A percentile compares a stretch with the other conserved stretches of the same genome.
Evolutionary conservation across 2,888 invertebrate species (phyloP).

Genomic region (Drosophila differens): DNA sequence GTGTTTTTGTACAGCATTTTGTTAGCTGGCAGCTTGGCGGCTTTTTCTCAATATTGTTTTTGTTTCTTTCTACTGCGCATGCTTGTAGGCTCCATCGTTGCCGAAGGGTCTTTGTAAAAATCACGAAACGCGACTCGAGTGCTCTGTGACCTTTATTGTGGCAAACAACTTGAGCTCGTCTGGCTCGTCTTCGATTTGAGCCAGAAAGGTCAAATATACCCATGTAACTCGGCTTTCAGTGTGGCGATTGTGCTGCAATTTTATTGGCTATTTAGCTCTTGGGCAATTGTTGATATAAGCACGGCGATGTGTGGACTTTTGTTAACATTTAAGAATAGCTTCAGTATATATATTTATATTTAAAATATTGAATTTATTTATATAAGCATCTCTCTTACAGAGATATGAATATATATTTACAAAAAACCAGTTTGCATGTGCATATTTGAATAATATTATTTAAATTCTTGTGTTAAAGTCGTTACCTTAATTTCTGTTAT

Average conservation of each 20-base stretch:
- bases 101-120: conserved; percentile 21
- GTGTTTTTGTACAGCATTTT: neutral
- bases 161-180: conserved; percentile 32
- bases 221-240: conserved; percentile 29
- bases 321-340: neutral
- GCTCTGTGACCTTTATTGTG: conserved; percentile 45
- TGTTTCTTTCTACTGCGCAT: conserved; percentile 47
- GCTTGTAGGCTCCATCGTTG: conserved; percentile 47
- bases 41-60: conserved; percentile 12
- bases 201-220: conserved; percentile 38
- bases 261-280: neutral
- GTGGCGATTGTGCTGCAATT: conserved; percentile 26
- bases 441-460: neutral
- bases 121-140: conserved; percentile 28
- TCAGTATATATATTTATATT: neutral
- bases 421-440: neutral
- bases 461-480: neutral
- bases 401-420: neutral
- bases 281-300: neutral
- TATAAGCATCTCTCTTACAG: neutral
- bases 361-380: no score
- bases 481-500: neutral
- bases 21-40: conserved; percentile 34
- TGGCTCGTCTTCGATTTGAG: conserved; percentile 16
- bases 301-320: no score